Base-by-base conservation (phyloP, 1,140 invertebrate genomes). In the Drosophila takahashii region DNA sequence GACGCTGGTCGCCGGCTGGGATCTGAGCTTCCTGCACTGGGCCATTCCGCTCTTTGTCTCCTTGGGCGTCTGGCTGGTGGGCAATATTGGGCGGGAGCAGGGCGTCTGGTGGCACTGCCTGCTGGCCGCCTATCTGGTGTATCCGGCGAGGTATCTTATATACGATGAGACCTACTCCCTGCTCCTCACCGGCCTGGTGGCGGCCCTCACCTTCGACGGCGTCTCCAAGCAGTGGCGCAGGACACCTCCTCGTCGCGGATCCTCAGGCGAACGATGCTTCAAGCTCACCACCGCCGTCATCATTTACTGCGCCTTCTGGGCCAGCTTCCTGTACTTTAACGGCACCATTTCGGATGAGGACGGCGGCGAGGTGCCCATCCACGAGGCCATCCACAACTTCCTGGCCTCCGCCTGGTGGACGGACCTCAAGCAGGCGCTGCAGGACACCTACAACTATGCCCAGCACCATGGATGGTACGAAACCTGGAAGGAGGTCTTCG, bases 301-400 rank as follows among this genome's bases (percentile, higher is more conserved):
- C 4, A 70, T 99, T 0, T 98, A 97, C 83, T 77, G 95, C 0
- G 94, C 94, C 0, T 80, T 98, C 1, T 97, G 96, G 95, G 91
- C 93, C 22, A 96, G 96, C 27, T 97, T 95, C 70, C 92, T 99
- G 13, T 98, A 97, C 92, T 98, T 98, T 92, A 98, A 98, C 91
- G 97, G 97, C 11, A 96, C 95, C 42, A 93, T 99, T 13, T 96
- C 95, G 1, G 97, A 97, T 81, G 95, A 95, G 54, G 95, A 98
- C 67, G 98, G 97, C 5, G 97, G 98, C 77, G 95, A 97, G 89
- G 95, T 98, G 1, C 97, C 97, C 59, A 92, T 98, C 6, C 95
- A 97, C 54, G 98, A 98, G 92, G 97, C 97, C 0, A 72, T 98
- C 0, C 94, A 96, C 75, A 97, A 99, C 92, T 98, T 99, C 87